Evolutionary conservation across 2,113 vertebrate genomes (phyloP).

Genomic region (Edolisoma coerulescens): DNA sequence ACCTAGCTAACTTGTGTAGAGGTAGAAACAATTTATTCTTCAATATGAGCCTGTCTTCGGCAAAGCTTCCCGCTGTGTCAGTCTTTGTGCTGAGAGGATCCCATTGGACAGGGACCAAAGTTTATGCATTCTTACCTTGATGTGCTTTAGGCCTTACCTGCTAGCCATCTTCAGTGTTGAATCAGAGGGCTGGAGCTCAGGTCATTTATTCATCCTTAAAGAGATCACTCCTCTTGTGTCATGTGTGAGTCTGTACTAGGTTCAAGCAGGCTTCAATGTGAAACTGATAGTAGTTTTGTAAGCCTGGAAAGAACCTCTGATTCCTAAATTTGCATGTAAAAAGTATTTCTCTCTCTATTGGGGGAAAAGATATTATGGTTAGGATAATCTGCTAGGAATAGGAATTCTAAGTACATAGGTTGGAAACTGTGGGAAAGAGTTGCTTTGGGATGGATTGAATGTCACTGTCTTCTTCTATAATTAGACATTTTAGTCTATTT

Average conservation of each 20-base stretch:
- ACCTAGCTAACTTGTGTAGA: neutral
- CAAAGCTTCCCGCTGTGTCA: neutral
- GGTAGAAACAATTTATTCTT: neutral
- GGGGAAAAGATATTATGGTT: neutral
- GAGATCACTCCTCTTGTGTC: neutral
- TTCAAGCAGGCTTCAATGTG: neutral
- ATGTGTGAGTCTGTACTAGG: neutral
- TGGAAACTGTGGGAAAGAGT: slow-evolving; percentile 39
- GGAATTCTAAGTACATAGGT: neutral
- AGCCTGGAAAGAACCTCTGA: neutral
- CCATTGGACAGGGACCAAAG: neutral
- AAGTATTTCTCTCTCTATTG: neutral
- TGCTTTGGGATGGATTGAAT: slow-evolving; percentile 3
- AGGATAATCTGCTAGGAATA: neutral
- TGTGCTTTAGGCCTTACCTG: neutral
- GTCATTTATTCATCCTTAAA: neutral
- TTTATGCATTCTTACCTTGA: neutral
- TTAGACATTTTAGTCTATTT: slow-evolving; percentile 18
- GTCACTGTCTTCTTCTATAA: neutral
- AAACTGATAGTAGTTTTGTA: neutral
- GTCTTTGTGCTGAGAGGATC: neutral
- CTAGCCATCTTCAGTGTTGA: neutral
- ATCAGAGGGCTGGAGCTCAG: neutral
- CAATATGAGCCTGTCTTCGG: neutral
- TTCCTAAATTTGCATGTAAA: neutral